Evolutionary conservation across 1,140 invertebrate species (phyloP).

Genomic region (Copidosoma floridanum): DNA sequence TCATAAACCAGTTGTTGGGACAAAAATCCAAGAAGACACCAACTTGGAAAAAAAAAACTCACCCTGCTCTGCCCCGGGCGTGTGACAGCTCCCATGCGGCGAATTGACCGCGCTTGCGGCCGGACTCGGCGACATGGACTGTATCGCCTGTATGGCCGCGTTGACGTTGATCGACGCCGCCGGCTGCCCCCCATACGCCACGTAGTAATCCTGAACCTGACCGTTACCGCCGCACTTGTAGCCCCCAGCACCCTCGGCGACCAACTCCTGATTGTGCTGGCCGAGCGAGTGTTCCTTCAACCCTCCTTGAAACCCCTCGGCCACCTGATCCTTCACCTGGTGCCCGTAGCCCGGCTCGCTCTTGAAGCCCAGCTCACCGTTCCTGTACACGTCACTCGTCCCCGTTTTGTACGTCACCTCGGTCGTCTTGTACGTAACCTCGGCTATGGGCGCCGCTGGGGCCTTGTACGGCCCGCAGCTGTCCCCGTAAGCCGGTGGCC

Average conservation of each 20-base stretch:
- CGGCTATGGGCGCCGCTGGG: conserved; percentile 46
- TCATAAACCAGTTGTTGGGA: too few relatives aligned
- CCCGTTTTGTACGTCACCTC: conserved; percentile 55
- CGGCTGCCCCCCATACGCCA: conserved; percentile 41
- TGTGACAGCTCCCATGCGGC: conserved; percentile 42
- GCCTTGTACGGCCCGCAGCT: conserved; percentile 39
- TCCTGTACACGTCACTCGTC: conserved; percentile 43
- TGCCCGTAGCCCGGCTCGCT: conserved; percentile 42
- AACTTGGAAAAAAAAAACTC: conserved; percentile 9
- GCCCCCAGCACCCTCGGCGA: conserved; percentile 1
- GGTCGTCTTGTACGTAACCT: conserved; percentile 54
- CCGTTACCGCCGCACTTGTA: conserved; percentile 17
- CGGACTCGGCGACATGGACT: conserved; percentile 37
- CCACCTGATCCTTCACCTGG: conserved; percentile 35
- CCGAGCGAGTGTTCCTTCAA: conserved; percentile 38
- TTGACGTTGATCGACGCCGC: conserved; percentile 37
- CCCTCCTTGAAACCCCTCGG: conserved; percentile 30
- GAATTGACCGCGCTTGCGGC: conserved; percentile 40
- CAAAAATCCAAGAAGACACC: not conserved
- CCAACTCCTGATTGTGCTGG: conserved; percentile 29
- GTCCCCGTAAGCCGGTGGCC: conserved; percentile 41
- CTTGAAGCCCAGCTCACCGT: conserved; percentile 49
- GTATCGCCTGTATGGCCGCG: conserved; percentile 39
- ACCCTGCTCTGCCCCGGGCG: conserved; percentile 46
- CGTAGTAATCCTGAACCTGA: conserved; percentile 47